Evolutionary conservation across 2,888 invertebrate genomes (phyloP), one percentile per base, ranked within the genome.

Genomic region (Phoronis australis): DNA sequence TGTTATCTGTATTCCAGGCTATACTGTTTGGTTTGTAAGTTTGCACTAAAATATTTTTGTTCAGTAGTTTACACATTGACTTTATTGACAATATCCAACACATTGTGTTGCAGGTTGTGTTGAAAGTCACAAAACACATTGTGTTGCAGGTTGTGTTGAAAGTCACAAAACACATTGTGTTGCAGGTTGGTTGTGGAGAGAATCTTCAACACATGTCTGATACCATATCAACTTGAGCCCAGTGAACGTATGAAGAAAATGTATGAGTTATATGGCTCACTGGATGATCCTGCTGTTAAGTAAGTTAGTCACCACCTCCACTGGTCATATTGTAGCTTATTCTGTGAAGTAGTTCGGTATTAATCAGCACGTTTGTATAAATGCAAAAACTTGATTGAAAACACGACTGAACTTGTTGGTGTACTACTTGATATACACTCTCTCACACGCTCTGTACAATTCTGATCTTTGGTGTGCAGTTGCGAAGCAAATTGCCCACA

Each of bases 241-340:
- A 84, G 85, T 22, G 88, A 92, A 52, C 83, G 95, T 54, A 96
- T 96, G 95, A 91, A 90, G 76, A 88, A 88, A 67, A 78, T 97
- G 23, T 91, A 90, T 71, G 90, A 92, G 71, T 79, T 96, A 37
- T 84, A 94, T 72, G 90, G 90, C 5, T 93, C 94, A 40, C 87
- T 96, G 27, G 96, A 96, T 70, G 91, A 94, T 60, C 88, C 95
- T 76, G 95, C 95, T 0, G 88, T 90, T 0, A 95, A 93, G 75
- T 76, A 56, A 59, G 68, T 59, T n/a, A n/a, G 18, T 85, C 86
- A 81, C 81, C 69, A 75, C 48, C 49, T 42, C 25, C 9, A 3
- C 23, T 50, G 22, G 44, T 43, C 5, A 20, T 18, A 43, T 20
- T 27, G 44, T 20, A 23, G 21, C 6, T 22, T 6, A 31, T 31